phyloP scores from a whole-genome alignment of 37 sponge, comb jelly and placozoan species.

The Beroe ovata region DNA sequence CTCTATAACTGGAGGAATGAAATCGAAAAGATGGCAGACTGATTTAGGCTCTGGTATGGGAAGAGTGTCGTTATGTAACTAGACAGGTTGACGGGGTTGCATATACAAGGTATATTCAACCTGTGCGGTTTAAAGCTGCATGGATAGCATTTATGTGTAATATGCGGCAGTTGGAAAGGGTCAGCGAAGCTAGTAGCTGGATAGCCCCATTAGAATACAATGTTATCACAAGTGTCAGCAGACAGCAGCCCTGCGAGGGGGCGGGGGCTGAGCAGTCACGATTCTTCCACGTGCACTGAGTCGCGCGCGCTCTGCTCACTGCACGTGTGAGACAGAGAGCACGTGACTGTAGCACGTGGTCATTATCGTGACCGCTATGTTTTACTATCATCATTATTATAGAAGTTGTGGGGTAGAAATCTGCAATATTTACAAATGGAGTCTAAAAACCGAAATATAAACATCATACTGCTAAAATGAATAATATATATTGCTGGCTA shows the following conservation, averaged over 20 bases:
- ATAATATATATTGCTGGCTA: too few relatives aligned
- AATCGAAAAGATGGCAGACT: too few relatives aligned
- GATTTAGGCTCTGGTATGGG: too few relatives aligned
- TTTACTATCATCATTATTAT: background rate
- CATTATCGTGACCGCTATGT: background rate
- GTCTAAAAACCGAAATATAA: constrained; percentile 66
- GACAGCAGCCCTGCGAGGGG: background rate
- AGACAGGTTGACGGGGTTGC: too few relatives aligned
- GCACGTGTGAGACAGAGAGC: background rate
- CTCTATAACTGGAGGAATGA: too few relatives aligned
- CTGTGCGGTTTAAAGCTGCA: too few relatives aligned
- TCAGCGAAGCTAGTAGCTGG: background rate
- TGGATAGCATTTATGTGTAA: too few relatives aligned
- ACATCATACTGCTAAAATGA: constrained; percentile 55
- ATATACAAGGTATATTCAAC: too few relatives aligned
- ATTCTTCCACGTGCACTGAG: background rate
- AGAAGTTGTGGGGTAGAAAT: background rate
- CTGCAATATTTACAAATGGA: constrained; percentile 45
- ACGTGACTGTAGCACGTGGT: background rate
- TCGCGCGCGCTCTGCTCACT: background rate
- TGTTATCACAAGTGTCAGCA: background rate
- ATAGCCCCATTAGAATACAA: background rate
- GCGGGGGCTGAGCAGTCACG: background rate
- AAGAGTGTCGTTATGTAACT: too few relatives aligned
- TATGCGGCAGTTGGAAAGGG: too few relatives aligned